phyloP scores from a whole-genome alignment of 2,888 invertebrate genomes.

The Cinara cedri region DNA sequence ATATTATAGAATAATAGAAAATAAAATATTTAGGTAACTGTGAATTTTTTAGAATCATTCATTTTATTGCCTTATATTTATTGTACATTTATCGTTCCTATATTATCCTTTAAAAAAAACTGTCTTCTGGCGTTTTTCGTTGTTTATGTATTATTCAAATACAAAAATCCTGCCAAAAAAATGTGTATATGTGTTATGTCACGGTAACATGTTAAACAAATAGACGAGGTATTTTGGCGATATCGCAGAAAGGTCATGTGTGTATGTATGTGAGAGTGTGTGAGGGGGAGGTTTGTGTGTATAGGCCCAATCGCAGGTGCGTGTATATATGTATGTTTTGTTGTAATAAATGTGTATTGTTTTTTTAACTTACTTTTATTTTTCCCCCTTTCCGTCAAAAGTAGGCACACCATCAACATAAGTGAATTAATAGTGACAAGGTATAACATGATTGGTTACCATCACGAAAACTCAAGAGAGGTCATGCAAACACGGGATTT shows the following conservation, averaged over 20 bases:
- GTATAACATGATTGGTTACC: conserved; percentile 53
- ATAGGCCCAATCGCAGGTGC: neutral
- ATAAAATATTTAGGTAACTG: neutral
- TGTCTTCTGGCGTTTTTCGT: conserved; percentile 43
- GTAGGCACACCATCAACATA: conserved; percentile 48
- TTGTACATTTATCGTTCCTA: conserved; percentile 45
- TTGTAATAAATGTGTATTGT: conserved; percentile 44
- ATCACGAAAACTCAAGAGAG: conserved; percentile 45
- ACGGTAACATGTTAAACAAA: conserved; percentile 49
- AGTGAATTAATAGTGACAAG: conserved; percentile 56
- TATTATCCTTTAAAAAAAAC: conserved; percentile 28
- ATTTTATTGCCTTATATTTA: conserved; percentile 48
- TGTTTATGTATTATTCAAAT: conserved; percentile 54
- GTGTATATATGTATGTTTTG: conserved; percentile 17
- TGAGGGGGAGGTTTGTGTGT: neutral
- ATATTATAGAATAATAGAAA: neutral
- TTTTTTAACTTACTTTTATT: conserved; percentile 48
- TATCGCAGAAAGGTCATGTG: conserved; percentile 56
- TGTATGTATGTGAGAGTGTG: conserved; percentile 34
- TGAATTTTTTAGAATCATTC: conserved; percentile 38
- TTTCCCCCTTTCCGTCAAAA: conserved; percentile 39
- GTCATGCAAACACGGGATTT: conserved; percentile 55
- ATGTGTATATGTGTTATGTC: conserved; percentile 47
- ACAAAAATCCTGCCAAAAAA: conserved; percentile 50
- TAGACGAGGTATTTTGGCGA: conserved; percentile 53